Base-by-base conservation (phyloP, 2,113 vertebrate species). In the Menidia beryllina region DNA sequence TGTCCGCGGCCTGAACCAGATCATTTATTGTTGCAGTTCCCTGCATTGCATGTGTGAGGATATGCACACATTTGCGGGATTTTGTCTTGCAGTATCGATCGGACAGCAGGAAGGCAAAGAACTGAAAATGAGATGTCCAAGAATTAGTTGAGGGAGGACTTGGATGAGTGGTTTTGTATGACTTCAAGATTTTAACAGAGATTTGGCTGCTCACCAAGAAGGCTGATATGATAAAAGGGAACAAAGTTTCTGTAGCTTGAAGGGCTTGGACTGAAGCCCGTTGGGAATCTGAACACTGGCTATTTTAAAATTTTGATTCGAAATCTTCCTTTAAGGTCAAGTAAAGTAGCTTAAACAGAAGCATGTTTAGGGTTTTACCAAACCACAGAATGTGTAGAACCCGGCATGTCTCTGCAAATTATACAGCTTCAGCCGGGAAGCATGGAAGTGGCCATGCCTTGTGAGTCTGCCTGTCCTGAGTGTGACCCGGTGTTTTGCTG, bases 11-110 rank as follows among this genome's bases (percentile, higher is more conserved):
- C 60, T 52, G 58, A 55, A 53, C 51, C 36, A 72, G 74, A 69
- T 85, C 73, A 65, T 91, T 89, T 85, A 82, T 85, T 82, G 77
- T 68, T 64, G 17, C 24, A 39, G 61, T 76, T 81, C 48, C 52
- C 75, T 23, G 83, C 83, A 83, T 70, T 81, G 79, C 85, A 77
- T 76, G 56, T 81, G 72, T 62, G 71, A 76, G 49, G 58, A 48
- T 64, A 77, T 60, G 70, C 26, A 48, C 50, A 54, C 52, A 24
- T 82, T 45, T 67, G 48, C 48, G 68, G 6, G 7, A 69, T 73
- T 72, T 85, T 67, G 69, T 51, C 55, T 61, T 3, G 12, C 55
- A 21, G 51, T 12, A 45, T 25, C 72, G 64, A 70, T 75, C 26
- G 1, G 3, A 20, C 55, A 70, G 51, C 58, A 60, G n/a, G 43